Percentiles rank a stretch among this genome's conserved stretches.
Conservation (phyloP, 2,888 invertebrate genomes). For the Flabesymbios commensalis region DNA sequence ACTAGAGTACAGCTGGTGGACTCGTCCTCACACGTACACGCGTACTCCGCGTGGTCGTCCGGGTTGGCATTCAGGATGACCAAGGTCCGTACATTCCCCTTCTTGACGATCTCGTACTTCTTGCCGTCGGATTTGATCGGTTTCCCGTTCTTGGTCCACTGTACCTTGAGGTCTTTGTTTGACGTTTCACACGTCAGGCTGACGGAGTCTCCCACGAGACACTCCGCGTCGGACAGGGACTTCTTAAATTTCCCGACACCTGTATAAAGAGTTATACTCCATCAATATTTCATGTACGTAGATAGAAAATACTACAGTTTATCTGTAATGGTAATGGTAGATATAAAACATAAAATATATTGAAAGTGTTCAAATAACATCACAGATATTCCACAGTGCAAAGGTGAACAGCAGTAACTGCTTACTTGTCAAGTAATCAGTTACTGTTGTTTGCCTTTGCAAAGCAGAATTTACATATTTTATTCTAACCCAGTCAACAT, state of each 20-base stretch:
- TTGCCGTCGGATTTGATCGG: slow-evolving; percentile 32
- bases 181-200: slow-evolving; percentile 52
- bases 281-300: too few relatives aligned
- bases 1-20: slow-evolving; percentile 72
- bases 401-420: too few relatives aligned
- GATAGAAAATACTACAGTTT: too few relatives aligned
- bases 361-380: too few relatives aligned
- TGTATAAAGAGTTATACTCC: too few relatives aligned
- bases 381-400: too few relatives aligned
- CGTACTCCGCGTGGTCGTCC: slow-evolving; percentile 57
- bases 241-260: slow-evolving; percentile 44
- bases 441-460: too few relatives aligned
- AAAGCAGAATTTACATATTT: too few relatives aligned
- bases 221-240: slow-evolving; percentile 48
- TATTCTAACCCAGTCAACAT: too few relatives aligned
- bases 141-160: slow-evolving; percentile 58
- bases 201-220: slow-evolving; percentile 46
- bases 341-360: too few relatives aligned
- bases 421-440: too few relatives aligned
- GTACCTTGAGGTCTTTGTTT: slow-evolving; percentile 48
- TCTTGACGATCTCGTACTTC: slow-evolving; percentile 71
- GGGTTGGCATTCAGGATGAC: slow-evolving; percentile 43
- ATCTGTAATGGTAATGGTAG: too few relatives aligned
- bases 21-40: slow-evolving; percentile 47
- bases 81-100: slow-evolving; percentile 69